Evolutionary conservation across 1,140 invertebrate genomes (phyloP).

Genomic region (Mya arenaria): DNA sequence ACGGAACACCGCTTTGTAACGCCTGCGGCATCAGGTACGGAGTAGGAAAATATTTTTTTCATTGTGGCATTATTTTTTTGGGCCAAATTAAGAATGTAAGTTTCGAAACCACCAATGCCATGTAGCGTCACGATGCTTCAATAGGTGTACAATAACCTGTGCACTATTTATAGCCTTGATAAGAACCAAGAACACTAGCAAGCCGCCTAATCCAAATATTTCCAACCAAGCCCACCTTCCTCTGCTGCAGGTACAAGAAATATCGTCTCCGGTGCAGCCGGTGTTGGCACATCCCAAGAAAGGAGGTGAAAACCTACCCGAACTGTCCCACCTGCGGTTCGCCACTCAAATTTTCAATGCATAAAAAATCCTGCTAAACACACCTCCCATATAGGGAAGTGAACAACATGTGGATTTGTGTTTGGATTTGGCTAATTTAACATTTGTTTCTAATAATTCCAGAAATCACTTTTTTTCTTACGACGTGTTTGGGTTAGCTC

Average conservation of each 20-base stretch:
- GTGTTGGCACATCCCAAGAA: conserved; percentile 80
- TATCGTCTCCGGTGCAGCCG: conserved; percentile 76
- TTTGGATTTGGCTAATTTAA: too few species aligned
- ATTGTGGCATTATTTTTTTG: neutral
- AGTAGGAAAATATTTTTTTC: too few species aligned
- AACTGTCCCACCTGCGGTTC: conserved; percentile 75
- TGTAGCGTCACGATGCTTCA: neutral
- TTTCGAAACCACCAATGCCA: neutral
- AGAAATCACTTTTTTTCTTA: too few species aligned
- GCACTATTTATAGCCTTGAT: neutral
- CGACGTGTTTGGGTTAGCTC: too few species aligned
- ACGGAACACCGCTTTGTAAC: conserved; percentile 81
- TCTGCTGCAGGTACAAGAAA: conserved; percentile 79
- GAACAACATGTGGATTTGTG: too few species aligned
- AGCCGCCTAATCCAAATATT: neutral
- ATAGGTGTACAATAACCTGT: neutral
- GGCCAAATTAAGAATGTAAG: neutral
- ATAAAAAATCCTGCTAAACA: too few species aligned
- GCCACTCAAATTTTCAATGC: too few species aligned
- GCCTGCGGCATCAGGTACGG: conserved; percentile 81
- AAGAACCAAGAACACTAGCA: neutral
- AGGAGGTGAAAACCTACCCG: conserved; percentile 75
- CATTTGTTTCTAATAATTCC: too few species aligned
- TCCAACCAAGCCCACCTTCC: too few species aligned
- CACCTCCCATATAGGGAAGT: too few species aligned